A percentile compares a stretch with the other conserved stretches of the same genome.
These are phyloP conservation scores for Temnothorax nylanderi DNA, from an alignment of 1,140 invertebrate species.

Conservation along the genomic window DNA sequence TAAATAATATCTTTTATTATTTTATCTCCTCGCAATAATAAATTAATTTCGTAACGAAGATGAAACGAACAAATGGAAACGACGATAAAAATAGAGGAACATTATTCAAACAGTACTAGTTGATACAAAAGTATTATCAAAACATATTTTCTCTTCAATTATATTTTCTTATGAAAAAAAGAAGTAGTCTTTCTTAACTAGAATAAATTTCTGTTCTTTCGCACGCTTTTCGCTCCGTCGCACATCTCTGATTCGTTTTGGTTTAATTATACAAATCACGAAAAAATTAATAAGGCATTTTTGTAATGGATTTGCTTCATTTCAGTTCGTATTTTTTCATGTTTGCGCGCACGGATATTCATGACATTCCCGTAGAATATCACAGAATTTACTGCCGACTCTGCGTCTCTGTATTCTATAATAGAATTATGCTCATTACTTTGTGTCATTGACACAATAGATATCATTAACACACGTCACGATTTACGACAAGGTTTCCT, in stretches of 20 bases:
- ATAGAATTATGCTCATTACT: constrained; percentile 13
- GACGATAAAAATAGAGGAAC: neutral
- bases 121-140: neutral
- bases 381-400: neutral
- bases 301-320: constrained; percentile 28
- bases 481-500: neutral
- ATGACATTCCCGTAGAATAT: neutral
- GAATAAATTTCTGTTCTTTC: neutral
- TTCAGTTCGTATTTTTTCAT: neutral
- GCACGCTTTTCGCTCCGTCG: neutral
- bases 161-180: neutral
- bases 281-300: constrained; percentile 11
- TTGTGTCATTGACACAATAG: constrained; percentile 3
- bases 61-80: neutral
- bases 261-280: neutral
- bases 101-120: neutral
- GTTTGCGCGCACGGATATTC: neutral
- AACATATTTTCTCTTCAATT: neutral
- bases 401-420: neutral
- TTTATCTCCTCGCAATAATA: neutral
- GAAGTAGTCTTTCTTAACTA: neutral
- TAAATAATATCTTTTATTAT: neutral
- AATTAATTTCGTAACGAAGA: neutral
- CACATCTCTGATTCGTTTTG: neutral
- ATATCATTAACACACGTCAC: neutral